Base-by-base conservation (phyloP, 2,113 vertebrate species). In the Lynx canadensis region DNA sequence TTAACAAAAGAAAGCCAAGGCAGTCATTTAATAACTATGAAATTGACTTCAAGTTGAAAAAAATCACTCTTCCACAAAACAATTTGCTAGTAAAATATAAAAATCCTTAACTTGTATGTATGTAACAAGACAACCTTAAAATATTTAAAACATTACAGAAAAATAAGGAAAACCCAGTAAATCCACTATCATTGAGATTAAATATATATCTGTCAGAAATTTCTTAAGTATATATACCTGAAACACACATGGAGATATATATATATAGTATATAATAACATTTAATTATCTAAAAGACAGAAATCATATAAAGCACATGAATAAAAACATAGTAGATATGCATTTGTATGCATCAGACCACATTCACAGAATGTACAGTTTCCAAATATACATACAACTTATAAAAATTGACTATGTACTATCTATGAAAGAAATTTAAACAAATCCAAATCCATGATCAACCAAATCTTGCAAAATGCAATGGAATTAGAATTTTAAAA, bases 401-500 rank as follows among this genome's bases (percentile, higher is more conserved):
- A 66, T 45, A 88, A 89, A 71, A 66, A 66, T 31, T 50, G 15
- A 81, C 41, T 82, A 41, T 52, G 55, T 65, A 52, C 50, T 73
- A 29, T 23, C 45, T 63, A 23, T 45, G 38, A 96, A 73, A 36
- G 9, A 87, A 60, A 16, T 25, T 23, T 78, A 84, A 81, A 19
- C 7, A 85, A 94, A 91, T 6, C 4, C 11, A 69, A 78, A 88
- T 74, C 19, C 4, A 60, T 73, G 60, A 83, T 45, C 6, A 48
- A 65, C 19, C 68, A 92, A 88, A 81, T 96, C 11, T 89, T 79
- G 45, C n/a, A 83, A 87, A 73, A 55, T 83, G 13, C 33, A 55
- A 52, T 84, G 18, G 1, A 88, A 94, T 83, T 83, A 83, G n/a
- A 92, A 96, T 33, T 36, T 41, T 38, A 69, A 90, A 95, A 66